Evolutionary conservation across 1,140 invertebrate genomes (phyloP), one percentile per base, ranked within the genome.

Genomic region (Pissodes strobi): DNA sequence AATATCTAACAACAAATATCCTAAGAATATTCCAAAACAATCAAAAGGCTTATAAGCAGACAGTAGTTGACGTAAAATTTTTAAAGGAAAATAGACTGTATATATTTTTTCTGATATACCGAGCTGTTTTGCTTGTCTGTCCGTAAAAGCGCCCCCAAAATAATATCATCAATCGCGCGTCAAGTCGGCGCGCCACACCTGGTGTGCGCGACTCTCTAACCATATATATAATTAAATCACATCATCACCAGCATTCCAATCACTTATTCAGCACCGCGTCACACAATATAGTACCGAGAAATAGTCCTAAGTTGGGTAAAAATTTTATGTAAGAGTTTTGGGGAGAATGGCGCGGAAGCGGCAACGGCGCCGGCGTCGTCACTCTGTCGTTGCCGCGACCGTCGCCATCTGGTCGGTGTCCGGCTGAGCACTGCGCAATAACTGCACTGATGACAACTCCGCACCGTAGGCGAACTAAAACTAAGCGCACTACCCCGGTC

Each of bases 281-380:
- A 72, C 74, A 75, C 72, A n/a, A n/a, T 73, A 73, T 73, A 73
- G 74, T 75, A 75, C 71, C 72, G 71, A 73, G 66, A 65, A 67
- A 74, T 71, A 70, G 72, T 74, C 67, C 73, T 73, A 72, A 57
- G 15, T 9, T 30, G 49, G 62, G 19, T 48, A 57, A 69, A 68
- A 76, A 73, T 72, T 74, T 69, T 69, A 72, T 68, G 72, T 73
- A 75, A 69, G 69, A 75, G 74, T 76, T 74, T 73, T 67, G 58
- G 55, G 1, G 39, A 1, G 13, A 30, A 13, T 12, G 48, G 18
- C 25, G 25, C 2, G 38, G 38, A 3, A n/a, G n/a, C 38, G 38
- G 38, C 38, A 41, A 13, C 12, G 39, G 15, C 13, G 56, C 17
- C 43, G 38, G 13, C 15, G 17, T 19, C 39, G 21, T 37, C 23